Evolutionary conservation across 2,113 vertebrate genomes (phyloP), one percentile per base, ranked within the genome.

Genomic region (Stigmatopora nigra): DNA sequence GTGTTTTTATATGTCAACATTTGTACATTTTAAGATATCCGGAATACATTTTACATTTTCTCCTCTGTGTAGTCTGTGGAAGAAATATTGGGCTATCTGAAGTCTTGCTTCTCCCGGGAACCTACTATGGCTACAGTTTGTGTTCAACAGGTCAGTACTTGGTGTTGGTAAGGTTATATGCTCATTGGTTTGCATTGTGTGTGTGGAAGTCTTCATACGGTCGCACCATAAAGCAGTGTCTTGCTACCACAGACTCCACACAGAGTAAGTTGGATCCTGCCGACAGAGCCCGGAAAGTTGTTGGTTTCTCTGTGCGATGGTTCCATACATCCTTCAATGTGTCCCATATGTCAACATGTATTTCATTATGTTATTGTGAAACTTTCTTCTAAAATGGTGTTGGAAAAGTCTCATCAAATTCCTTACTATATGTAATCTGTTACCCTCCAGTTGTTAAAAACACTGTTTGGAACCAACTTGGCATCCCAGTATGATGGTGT

Each of bases 391-490:
- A 41, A 41, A 41, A 41, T 41, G 25, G 25, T 31, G 25, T 10
- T 10, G 9, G 1, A 22, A 53, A 3, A 53, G 11, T 20, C 5
- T 4, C 25, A 57, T 36, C 35, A 0, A 5, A 36, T 51, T 51
- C 31, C 19, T 56, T 49, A 20, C 12, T 58, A 38, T 63, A 31
- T 61, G 59, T 60, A 38, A 31, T 56, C 22, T 56, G 14, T 68
- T 36, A 13, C 16, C 53, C 44, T 75, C 2, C 59, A 98, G 96
- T 71, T 99, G 36, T 55, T 99, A 82, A 99, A 99, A 87, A 95
- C 96, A 0, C 87, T 99, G 65, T 99, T 99, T 80, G 97, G 97
- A 19, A 99, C 95, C 63, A 99, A 99, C 80, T 81, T 99, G 87
- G 95, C 95, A 20, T 96, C 95, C 31, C 96, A 98, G 76, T 95